These are phyloP conservation scores for Porites lutea DNA, from an alignment of 64 coral and sea anemone species.

Conservation along the genomic window DNA sequence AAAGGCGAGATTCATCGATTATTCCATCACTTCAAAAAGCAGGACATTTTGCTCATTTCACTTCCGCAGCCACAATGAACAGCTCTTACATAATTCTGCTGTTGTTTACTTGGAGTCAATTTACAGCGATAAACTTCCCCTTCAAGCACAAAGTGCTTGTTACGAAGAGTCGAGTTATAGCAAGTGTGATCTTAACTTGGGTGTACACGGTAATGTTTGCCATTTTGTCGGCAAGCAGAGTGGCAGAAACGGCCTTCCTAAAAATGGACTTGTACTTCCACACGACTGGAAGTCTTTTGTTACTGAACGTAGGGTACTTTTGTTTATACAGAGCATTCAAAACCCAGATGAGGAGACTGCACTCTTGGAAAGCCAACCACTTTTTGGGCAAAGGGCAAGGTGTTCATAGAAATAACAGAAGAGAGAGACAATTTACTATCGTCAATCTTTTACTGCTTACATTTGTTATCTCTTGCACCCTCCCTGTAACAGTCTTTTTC, in stretches of 20 bases:
- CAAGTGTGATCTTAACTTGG: constrained; percentile 26
- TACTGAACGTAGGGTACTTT: neutral
- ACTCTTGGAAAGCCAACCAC: neutral
- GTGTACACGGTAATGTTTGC: neutral
- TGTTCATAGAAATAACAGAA: neutral
- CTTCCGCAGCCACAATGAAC: constrained; percentile 27
- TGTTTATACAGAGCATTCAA: constrained; percentile 34
- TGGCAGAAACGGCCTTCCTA: neutral
- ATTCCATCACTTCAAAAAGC: neutral
- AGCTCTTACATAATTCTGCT: constrained; percentile 32
- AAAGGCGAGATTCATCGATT: neutral
- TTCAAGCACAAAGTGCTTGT: constrained; percentile 13
- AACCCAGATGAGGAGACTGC: neutral
- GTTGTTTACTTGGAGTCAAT: constrained; percentile 34
- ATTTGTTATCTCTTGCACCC: constrained; percentile 31
- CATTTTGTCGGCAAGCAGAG: neutral
- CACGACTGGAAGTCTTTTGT: neutral
- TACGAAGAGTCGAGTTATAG: neutral
- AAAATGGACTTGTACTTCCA: constrained; percentile 38
- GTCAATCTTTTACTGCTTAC: constrained; percentile 35
- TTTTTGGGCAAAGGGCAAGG: neutral
- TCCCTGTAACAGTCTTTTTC: neutral
- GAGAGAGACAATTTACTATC: constrained; percentile 27
- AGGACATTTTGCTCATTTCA: neutral
- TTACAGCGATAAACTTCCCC: constrained; percentile 18